Conservation (phyloP, 2,888 invertebrate genomes). For the Lasioglossum zephyrum region DNA sequence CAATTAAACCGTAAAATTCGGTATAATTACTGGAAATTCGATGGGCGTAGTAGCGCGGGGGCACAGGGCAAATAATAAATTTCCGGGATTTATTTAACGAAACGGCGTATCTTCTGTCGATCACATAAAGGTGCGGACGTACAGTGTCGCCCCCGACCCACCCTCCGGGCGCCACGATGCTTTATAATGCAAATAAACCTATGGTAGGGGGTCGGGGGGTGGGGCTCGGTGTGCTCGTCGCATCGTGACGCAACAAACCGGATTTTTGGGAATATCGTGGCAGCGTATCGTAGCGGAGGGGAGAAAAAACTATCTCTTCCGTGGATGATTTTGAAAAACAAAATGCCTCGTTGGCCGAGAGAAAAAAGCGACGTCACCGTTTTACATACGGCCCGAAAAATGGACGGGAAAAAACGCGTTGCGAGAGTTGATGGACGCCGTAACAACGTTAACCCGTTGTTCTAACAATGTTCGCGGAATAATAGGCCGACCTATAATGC, state of each 20-base stretch:
- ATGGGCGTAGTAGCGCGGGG: conserved; percentile 8
- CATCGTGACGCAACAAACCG: conserved; percentile 65
- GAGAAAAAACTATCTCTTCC: conserved; percentile 49
- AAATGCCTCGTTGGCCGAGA: conserved; percentile 47
- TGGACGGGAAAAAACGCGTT: conserved; percentile 19
- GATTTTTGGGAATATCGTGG: conserved; percentile 67
- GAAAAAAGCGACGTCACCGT: conserved; percentile 40
- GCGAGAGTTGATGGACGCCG: background rate
- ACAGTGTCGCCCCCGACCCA: conserved; percentile 56
- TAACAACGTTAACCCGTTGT: background rate
- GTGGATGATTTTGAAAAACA: conserved; percentile 47
- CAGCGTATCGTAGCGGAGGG: conserved; percentile 53
- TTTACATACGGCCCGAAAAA: conserved; percentile 52
- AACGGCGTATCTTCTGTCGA: conserved; percentile 63
- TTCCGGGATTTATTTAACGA: conserved; percentile 69
- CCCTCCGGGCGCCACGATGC: conserved; percentile 61
- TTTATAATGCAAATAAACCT: conserved; percentile 77
- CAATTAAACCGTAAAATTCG: conserved; percentile 50
- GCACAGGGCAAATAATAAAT: conserved; percentile 47
- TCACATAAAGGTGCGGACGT: conserved; percentile 65
- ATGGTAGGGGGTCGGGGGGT: background rate
- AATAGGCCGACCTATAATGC: background rate
- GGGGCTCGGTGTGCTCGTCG: conserved; percentile 59
- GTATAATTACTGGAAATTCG: conserved; percentile 31
- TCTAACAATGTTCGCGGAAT: background rate